Evolutionary conservation across 1,140 invertebrate species (phyloP), one percentile per base, ranked within the genome.

Genomic region (Heliconius congener): DNA sequence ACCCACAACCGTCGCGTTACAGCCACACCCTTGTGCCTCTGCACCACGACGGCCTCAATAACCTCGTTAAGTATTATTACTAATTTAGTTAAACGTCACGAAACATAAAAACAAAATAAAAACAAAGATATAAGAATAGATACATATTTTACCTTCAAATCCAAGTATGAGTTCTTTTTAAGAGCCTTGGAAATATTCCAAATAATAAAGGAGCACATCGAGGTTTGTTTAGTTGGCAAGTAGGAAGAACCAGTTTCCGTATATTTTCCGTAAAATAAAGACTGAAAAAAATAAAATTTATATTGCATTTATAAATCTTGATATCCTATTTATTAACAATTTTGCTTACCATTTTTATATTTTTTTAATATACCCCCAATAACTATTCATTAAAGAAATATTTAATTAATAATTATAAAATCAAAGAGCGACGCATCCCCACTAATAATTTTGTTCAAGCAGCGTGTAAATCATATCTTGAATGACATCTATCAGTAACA

Each of bases 131-230:
- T 57, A n/a, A 57, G 16, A 57, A 57, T 42, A 42, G 3, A 72
- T 72, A 42, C n/a, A 74, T 72, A 23, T n/a, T 71, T 34, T 87
- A 94, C 93, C 89, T 86, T 87, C 77, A 94, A 81, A 81, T 94
- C 83, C 52, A 93, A 82, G 18, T 66, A 23, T 27, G 91, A 86
- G 76, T 90, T 89, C 13, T 72, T 84, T 84, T 92, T 87, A 4
- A 91, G 52, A 42, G 87, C 89, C 80, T 93, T 94, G 9, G 86
- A 82, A 82, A 94, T 86, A 80, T 94, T 94, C 93, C 93, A 94
- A 46, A 85, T 76, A 78, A 94, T 91, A n/a, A 94, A 83, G 71
- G 88, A 87, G 42, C 77, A 82, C 83, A 93, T 81, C 2, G 93
- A 94, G 57, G 74, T 76, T 76, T 72, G 76, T 76, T 81, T 78